These are phyloP conservation scores for Coregonus clupeaformis DNA, from an alignment of 2,113 vertebrate genomes.

Conservation along the genomic window DNA sequence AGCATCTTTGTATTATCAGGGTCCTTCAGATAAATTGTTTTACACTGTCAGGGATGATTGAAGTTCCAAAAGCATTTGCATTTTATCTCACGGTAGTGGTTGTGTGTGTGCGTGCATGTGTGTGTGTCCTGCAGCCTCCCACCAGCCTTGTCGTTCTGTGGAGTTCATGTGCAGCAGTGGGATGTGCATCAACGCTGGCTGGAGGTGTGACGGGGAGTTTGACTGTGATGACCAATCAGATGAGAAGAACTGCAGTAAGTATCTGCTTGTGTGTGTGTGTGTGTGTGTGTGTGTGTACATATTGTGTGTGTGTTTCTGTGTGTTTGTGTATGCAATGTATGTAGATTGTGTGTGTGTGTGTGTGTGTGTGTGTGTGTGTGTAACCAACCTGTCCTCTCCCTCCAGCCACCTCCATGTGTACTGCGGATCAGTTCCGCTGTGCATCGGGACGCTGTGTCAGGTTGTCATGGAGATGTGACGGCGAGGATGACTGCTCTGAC, in stretches of 20 bases:
- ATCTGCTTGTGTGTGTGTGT: not conserved
- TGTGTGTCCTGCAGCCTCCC: slow-evolving; percentile 80
- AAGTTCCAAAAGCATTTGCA: too few species aligned
- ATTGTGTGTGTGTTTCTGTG: too few species aligned
- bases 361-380: not conserved
- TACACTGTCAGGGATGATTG: slow-evolving; percentile 35
- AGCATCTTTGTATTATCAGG: too few species aligned
- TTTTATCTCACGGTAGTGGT: slow-evolving; percentile 32
- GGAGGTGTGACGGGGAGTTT: slow-evolving; percentile 93
- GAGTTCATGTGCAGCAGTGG: slow-evolving; percentile 99
- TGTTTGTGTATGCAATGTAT: too few species aligned
- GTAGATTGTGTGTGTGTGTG: too few species aligned
- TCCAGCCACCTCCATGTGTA: slow-evolving; percentile 91
- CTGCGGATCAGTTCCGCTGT: slow-evolving; percentile 94
- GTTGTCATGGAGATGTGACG: slow-evolving; percentile 94
- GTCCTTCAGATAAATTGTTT: too few species aligned
- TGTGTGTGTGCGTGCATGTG: too few species aligned
- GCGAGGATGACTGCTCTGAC: slow-evolving; percentile 94
- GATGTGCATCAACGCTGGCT: slow-evolving; percentile 95
- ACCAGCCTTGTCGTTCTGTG: slow-evolving; percentile 94
- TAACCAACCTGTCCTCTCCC: not conserved
- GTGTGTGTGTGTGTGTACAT: too few species aligned
- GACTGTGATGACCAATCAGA: slow-evolving; percentile 98
- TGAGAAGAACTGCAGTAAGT: slow-evolving; percentile 98
- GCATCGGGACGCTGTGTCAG: slow-evolving; percentile 91